Conservation (phyloP, 2,888 invertebrate genomes). For the Graphium colonna region DNA sequence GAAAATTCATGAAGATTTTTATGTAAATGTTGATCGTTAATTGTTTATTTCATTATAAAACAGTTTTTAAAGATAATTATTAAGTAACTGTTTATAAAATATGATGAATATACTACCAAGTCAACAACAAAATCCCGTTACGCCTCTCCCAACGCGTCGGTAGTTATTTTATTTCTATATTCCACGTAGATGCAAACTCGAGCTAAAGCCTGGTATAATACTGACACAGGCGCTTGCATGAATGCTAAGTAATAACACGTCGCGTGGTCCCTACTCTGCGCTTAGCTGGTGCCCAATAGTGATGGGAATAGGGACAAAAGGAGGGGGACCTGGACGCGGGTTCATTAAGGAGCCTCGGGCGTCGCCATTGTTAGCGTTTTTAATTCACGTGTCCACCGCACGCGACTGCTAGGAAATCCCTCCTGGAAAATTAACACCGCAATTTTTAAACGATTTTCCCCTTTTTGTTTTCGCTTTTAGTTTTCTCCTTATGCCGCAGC, state of each 20-base stretch:
- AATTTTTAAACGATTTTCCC: constrained; percentile 64
- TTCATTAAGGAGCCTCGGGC: constrained; percentile 71
- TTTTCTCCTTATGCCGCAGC: no score
- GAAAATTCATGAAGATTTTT: constrained; percentile 2
- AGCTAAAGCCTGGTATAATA: no score
- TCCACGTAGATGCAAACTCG: no score
- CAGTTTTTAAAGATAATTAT: no score
- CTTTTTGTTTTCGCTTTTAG: no score
- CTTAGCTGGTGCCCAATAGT: not conserved
- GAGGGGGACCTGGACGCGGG: constrained; percentile 41
- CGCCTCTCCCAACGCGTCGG: no score
- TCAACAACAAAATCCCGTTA: no score
- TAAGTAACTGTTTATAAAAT: no score
- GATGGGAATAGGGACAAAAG: constrained; percentile 26
- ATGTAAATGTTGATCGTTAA: no score
- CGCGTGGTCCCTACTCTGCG: not conserved
- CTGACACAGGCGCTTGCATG: not conserved
- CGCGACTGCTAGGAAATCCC: constrained; percentile 75
- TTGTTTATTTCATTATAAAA: no score
- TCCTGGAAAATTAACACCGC: constrained; percentile 76
- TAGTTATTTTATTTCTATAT: no score
- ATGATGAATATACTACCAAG: no score
- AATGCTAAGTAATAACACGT: not conserved
- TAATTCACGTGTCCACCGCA: constrained; percentile 78
- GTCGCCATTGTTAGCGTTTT: constrained; percentile 74